Evolutionary conservation across 2,797 vertebrate genomes (phyloP), one percentile per base, ranked within the genome.

Genomic region (Lepilemur septentrionalis): DNA sequence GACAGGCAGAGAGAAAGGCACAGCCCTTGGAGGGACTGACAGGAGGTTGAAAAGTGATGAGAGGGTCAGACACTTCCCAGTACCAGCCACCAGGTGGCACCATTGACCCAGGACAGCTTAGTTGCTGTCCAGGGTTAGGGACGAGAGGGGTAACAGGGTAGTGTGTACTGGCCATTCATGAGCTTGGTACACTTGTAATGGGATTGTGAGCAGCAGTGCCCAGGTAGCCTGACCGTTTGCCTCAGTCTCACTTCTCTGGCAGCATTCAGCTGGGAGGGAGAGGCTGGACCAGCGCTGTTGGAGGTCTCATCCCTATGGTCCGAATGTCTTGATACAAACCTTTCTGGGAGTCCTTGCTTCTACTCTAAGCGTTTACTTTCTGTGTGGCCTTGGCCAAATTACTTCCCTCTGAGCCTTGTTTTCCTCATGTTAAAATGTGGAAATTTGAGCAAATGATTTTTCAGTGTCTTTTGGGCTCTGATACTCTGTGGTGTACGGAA

Each of bases 101-200:
- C 96, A 98, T 97, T 91, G 96, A 97, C 97, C 97, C 96, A 97
- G 95, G 97, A 98, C 97, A 97, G 97, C 97, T 97, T 98, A 98
- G 97, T 98, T 98, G 97, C 96, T 46, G 57, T 86, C 79, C 48
- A 76, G 92, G 92, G 82, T 94, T 78, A 93, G 84, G 85, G 76
- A 91, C 43, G 2, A 79, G 88, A 92, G 35, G 96, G 97, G 96
- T 76, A 86, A 43, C 13, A 80, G 73, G 94, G 79, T 83, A 86
- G 69, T 43, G 59, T 63, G 61, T 59, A 13, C 35, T 20, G 82
- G 91, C 69, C 91, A 48, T 73, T 65, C 86, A 41, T 57, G 57
- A 87, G 57, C 17, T 76, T 52, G 17, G 4, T 75, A 57, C 82
- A 38, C 82, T 97, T 59, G 50, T 70, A 46, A 88, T n/a, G 55